These are phyloP conservation scores for Sphenodon punctatus DNA, from an alignment of 2,797 vertebrate species.

Conservation along the genomic window DNA sequence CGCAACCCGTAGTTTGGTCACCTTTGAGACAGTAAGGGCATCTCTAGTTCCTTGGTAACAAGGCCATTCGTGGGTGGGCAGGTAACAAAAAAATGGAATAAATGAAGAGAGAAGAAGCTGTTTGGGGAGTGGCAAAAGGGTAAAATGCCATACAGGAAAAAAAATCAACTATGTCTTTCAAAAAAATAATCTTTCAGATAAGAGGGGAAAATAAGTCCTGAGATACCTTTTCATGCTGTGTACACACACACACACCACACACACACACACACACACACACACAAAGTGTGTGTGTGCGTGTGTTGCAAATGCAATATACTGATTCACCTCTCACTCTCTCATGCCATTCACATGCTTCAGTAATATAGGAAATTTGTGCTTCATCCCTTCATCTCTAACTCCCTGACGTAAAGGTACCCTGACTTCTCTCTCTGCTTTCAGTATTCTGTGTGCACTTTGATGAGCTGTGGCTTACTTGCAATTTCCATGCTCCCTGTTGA, in stretches of 20 bases:
- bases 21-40: too few species aligned
- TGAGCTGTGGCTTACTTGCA: background rate
- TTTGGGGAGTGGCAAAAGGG: background rate
- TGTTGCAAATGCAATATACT: conserved; percentile 66
- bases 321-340: conserved; percentile 61
- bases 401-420: background rate
- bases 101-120: background rate
- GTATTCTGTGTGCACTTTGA: background rate
- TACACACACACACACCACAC: too few species aligned
- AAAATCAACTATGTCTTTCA: background rate
- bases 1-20: too few species aligned
- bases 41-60: background rate
- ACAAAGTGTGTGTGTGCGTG: conserved; percentile 7
- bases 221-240: conserved; percentile 33
- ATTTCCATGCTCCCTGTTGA: background rate
- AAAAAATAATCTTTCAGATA: conserved; percentile 35
- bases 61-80: background rate
- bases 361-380: conserved; percentile 64
- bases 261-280: too few species aligned
- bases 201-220: conserved; percentile 56
- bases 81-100: background rate
- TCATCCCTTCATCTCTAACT: conserved; percentile 65
- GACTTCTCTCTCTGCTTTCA: conserved; percentile 16
- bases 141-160: conserved; percentile 1
- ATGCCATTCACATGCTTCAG: conserved; percentile 55